Evolutionary conservation across 2,888 invertebrate species (phyloP), one percentile per base, ranked within the genome.

Genomic region (Cephus pulcher): DNA sequence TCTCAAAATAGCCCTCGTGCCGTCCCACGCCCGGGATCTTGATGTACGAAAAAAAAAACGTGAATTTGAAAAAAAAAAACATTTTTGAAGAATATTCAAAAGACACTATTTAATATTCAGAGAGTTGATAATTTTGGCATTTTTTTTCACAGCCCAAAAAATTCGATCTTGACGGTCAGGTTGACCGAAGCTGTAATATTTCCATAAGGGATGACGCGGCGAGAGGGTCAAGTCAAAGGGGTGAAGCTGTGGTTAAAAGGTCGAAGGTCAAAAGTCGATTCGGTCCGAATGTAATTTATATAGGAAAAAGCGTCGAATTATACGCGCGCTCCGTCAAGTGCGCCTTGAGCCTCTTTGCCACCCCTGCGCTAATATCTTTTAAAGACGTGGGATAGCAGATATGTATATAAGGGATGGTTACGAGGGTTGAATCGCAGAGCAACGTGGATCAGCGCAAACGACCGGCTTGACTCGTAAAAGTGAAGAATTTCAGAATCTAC

Each of bases 401-500:
- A 56, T 56, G 56, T 56, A 56, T 56, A 56, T 56, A 56, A 56
- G 56, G 56, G 56, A 23, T 56, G 56, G 56, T 56, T 23, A 23
- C 1, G 23, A 56, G 56, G 23, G 23, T 2, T 56, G 56, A 56
- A 56, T 56, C 23, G 56, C 23, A 71, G 15, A 34, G 71, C 12
- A 71, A 32, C 9, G 71, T 23, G 71, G 71, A 71, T 71, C 71
- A 71, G n/a, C 75, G 34, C 75, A 68, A 77, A 77, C 77, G 77
- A 77, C 74, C 77, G 77, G 75, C 73, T 77, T 37, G 69, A 77
- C 56, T 75, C 77, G 77, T 77, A 77, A 77, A 77, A 69, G 77
- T 35, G 76, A 70, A 73, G 74, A 77, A 77, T 75, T 34, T 75
- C 35, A 9, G 23, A 71, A 69, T 77, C 74, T 74, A 35, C 34